A percentile compares a stretch with the other conserved stretches of the same genome.
phyloP scores from a whole-genome alignment of 2,888 invertebrate species.

The Steinernema hermaphroditum region DNA sequence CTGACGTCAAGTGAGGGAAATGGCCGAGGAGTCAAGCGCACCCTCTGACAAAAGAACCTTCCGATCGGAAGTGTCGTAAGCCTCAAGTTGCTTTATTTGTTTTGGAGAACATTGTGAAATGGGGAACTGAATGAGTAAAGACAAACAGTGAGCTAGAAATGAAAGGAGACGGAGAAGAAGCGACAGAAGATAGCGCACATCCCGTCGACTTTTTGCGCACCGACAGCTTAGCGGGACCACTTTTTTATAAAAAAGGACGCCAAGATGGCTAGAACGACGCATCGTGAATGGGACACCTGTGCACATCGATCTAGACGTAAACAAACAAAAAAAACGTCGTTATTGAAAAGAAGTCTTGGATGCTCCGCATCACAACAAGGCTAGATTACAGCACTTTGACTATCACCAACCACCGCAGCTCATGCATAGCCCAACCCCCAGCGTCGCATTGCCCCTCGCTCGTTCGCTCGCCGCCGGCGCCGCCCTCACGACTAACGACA shows the following conservation, averaged over 20 bases:
- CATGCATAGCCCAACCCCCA: conserved; percentile 13
- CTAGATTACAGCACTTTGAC: background rate
- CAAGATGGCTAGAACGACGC: background rate
- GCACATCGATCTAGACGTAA: background rate
- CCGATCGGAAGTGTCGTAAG: conserved; percentile 19
- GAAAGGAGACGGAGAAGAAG: background rate
- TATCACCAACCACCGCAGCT: conserved; percentile 23
- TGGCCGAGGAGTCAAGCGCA: too few relatives aligned
- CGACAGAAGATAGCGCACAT: background rate
- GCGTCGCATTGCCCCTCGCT: background rate
- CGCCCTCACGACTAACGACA: background rate
- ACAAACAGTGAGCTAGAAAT: background rate
- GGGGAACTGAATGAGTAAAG: conserved; percentile 21
- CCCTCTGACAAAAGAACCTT: too few relatives aligned
- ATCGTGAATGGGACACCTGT: background rate
- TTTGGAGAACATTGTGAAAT: conserved; percentile 17
- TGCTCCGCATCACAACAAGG: background rate
- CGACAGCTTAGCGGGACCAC: conserved; percentile 1
- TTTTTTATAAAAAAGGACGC: conserved; percentile 8
- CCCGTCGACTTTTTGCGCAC: background rate
- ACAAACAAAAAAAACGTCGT: background rate
- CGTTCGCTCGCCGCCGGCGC: background rate
- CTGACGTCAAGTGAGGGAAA: too few relatives aligned
- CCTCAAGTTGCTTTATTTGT: conserved; percentile 24
- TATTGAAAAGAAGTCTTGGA: too few relatives aligned